Conservation (phyloP, 2,797 vertebrate genomes). For the Columba guinea region DNA sequence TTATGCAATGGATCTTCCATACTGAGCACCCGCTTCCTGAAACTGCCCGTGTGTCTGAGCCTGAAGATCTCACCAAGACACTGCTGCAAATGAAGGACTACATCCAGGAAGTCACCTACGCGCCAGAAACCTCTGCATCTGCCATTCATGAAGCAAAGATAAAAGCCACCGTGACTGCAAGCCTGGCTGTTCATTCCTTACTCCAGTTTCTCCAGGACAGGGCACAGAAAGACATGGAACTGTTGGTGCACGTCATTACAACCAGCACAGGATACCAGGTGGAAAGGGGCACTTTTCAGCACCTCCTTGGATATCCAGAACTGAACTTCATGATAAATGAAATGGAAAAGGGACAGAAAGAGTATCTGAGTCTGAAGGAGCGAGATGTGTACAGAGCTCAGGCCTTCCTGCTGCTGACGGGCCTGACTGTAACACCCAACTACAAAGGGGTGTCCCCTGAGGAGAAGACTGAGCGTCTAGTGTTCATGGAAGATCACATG, state of each 20-base stretch:
- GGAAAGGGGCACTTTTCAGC: constrained; percentile 35
- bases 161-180: constrained; percentile 5
- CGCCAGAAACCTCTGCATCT: background rate
- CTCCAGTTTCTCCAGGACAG: constrained; percentile 36
- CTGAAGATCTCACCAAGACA: constrained; percentile 27
- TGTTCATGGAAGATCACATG: constrained; percentile 39
- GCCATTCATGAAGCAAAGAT: background rate
- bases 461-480: constrained; percentile 50
- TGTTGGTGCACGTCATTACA: constrained; percentile 61
- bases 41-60: background rate
- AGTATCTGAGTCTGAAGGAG: constrained; percentile 58
- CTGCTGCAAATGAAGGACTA: constrained; percentile 17
- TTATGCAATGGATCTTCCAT: constrained; percentile 63
- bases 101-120: background rate
- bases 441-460: background rate
- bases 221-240: constrained; percentile 12
- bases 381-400: constrained; percentile 37
- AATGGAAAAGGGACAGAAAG: background rate
- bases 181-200: constrained; percentile 18
- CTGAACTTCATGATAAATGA: constrained; percentile 50
- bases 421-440: constrained; percentile 13
- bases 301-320: constrained; percentile 57
- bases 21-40: background rate
- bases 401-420: constrained; percentile 59
- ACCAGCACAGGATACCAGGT: constrained; percentile 50